Conservation (phyloP, 2,888 invertebrate genomes). For the Drosophila nr. perissopoda region DNA sequence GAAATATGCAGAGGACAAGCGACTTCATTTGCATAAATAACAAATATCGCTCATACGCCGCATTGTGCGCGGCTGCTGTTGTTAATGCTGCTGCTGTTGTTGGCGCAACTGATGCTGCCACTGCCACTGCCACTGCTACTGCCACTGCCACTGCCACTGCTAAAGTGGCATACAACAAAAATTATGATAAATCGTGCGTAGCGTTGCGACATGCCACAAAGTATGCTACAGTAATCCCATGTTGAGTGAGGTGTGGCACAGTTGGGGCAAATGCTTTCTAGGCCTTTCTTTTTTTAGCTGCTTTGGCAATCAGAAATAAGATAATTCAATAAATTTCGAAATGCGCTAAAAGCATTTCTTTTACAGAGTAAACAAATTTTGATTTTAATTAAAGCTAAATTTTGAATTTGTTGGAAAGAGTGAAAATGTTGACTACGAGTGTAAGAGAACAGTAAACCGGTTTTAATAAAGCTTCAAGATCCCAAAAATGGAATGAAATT, state of each 20-base stretch:
- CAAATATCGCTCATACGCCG: constrained; percentile 78
- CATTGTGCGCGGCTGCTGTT: constrained; percentile 59
- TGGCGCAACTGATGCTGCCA: constrained; percentile 27
- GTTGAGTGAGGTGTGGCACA: not conserved
- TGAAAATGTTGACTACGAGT: not conserved
- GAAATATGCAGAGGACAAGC: constrained; percentile 45
- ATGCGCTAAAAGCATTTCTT: constrained; percentile 14
- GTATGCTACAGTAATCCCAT: constrained; percentile 18
- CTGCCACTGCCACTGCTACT: constrained; percentile 16
- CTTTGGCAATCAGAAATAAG: not conserved
- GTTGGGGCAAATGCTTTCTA: not conserved
- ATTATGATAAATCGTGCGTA: constrained; percentile 73
- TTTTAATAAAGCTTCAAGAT: too few species aligned
- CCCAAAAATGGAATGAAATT: too few species aligned
- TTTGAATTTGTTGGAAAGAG: not conserved
- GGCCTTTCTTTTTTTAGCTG: not conserved
- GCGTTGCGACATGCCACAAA: constrained; percentile 43
- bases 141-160: constrained; percentile 27
- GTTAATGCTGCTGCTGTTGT: constrained; percentile 11
- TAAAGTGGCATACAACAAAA: constrained; percentile 55
- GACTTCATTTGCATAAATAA: constrained; percentile 77
- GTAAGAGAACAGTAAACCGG: too few species aligned
- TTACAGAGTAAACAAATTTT: not conserved
- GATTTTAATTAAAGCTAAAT: not conserved
- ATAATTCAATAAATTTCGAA: constrained; percentile 39